phyloP scores from a whole-genome alignment of 1,140 invertebrate species.

The Eupristina koningsbergeri region DNA sequence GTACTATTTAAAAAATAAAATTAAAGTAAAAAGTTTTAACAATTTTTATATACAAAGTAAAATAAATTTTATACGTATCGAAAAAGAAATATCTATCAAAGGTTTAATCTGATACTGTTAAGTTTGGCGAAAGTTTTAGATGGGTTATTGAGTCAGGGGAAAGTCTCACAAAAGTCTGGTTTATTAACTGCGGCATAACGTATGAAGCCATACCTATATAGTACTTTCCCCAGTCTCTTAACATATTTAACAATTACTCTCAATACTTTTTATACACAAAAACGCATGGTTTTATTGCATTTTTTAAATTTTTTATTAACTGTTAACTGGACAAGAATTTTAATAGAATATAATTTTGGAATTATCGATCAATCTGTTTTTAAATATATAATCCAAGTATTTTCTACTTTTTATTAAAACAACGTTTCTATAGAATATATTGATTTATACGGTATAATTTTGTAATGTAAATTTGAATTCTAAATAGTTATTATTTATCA shows the following conservation, averaged over 20 bases:
- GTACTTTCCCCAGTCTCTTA: conserved; percentile 5
- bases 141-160: background rate
- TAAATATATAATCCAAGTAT: no score
- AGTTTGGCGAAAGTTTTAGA: background rate
- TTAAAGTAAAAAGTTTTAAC: background rate
- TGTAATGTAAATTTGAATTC: no score
- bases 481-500: no score
- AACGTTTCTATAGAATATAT: no score
- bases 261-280: background rate
- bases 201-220: background rate
- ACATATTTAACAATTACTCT: background rate
- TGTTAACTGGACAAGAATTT: no score
- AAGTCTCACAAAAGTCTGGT: background rate
- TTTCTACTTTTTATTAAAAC: no score
- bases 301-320: no score
- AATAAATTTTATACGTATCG: background rate
- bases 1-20: background rate
- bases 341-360: no score
- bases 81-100: background rate
- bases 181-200: background rate
- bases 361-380: no score
- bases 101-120: background rate
- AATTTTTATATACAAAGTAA: background rate
- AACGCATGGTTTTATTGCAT: no score
- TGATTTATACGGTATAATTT: no score